Base-by-base conservation (phyloP, 2,797 vertebrate species). In the Gymnothorax javanicus region DNA sequence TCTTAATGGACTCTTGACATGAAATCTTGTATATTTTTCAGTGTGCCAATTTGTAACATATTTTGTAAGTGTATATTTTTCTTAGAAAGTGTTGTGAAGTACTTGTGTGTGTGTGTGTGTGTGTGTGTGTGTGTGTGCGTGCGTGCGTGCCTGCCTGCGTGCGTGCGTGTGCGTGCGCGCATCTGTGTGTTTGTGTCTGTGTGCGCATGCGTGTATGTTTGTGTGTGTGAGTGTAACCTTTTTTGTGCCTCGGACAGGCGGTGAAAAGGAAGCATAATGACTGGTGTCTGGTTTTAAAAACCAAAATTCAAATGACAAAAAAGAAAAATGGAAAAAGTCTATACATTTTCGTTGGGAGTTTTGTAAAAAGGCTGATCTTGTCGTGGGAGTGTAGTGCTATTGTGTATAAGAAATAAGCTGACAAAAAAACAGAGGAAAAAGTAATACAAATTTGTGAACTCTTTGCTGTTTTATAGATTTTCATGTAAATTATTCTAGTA, bases 31-130 rank as follows among this genome's bases (percentile, higher is more conserved):
- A 99, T 99, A 99, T 99, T 99, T 99, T 99, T 99, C 96, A 99
- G 98, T 99, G 99, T 99, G 98, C 98, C 98, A 99, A 99, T 99
- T 99, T 99, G 99, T 99, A 99, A 99, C 97, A 99, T 99, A 99
- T 99, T 99, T 99, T 99, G 98, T 99, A 99, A 98, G 98, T 99
- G 99, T 99, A 99, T 99, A 99, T 99, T 99, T 99, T 99, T 99
- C 98, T 99, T 99, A 99, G 99, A 96, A 99, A 99, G 99, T 99
- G 98, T 97, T 98, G 99, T 99, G 99, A 98, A 99, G 98, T 99
- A 98, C 99, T 98, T 98, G 97, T 99, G 98, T 98, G 96, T 95
- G 94, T 95, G 96, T 93, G 94, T 94, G 96, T 95, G 96, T 95
- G 96, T 96, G 95, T 95, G 96, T 94, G 95, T 96, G 96, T 96